These are phyloP conservation scores for Rhea americana DNA, from an alignment of 2,113 vertebrate species.

Conservation along the genomic window DNA sequence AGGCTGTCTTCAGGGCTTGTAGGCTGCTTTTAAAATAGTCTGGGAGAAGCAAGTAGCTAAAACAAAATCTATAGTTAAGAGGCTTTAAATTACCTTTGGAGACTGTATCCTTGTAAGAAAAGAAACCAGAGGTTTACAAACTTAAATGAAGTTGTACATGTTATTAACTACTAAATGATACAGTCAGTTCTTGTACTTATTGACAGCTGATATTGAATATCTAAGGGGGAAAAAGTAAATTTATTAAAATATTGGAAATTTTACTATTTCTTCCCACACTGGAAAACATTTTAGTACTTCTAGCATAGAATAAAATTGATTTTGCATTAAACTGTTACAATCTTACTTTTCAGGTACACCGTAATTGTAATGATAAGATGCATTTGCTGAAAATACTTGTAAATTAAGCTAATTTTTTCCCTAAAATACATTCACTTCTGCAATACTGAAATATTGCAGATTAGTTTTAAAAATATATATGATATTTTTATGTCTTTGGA, in stretches of 20 bases:
- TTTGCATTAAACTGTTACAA: slow-evolving; percentile 50
- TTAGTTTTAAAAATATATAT: neutral
- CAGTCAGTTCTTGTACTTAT: neutral
- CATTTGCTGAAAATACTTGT: slow-evolving; percentile 22
- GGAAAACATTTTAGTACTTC: neutral
- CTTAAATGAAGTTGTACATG: neutral
- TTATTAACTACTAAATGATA: neutral
- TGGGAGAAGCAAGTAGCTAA: neutral
- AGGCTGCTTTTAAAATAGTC: neutral
- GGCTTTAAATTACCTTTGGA: neutral
- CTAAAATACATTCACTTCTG: neutral
- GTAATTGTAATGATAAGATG: neutral
- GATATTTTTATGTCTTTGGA: neutral
- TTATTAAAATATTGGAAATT: neutral
- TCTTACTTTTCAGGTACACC: neutral
- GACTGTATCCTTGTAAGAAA: neutral
- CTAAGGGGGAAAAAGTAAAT: neutral
- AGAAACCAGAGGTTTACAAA: neutral
- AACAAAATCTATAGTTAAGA: neutral
- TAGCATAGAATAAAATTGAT: slow-evolving; percentile 3
- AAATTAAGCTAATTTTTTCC: slow-evolving; percentile 6
- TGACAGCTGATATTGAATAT: neutral
- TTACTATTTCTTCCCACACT: neutral
- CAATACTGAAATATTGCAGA: neutral
- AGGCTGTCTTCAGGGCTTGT: neutral